These are phyloP conservation scores for Dicranocentrus wangi DNA, from an alignment of 2,888 invertebrate species.

Conservation along the genomic window DNA sequence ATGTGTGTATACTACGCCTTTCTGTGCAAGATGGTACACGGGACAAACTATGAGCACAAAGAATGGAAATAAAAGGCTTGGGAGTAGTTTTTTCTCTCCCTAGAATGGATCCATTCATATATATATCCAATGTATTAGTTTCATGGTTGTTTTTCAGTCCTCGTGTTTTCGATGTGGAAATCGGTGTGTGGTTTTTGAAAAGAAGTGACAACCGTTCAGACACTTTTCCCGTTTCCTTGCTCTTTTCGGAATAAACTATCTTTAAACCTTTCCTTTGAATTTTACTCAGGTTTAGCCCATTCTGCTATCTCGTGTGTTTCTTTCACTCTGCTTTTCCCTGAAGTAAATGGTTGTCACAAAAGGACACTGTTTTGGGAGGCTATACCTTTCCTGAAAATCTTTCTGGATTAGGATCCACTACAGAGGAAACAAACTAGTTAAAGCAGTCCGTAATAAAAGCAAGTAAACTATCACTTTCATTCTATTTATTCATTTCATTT, in stretches of 20 bases:
- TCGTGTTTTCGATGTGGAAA: conserved; percentile 22
- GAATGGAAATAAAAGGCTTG: too few species aligned
- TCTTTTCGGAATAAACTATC: neutral
- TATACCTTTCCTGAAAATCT: neutral
- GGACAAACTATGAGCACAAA: too few species aligned
- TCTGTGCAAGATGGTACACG: too few species aligned
- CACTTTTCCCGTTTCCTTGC: neutral
- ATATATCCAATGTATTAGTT: too few species aligned
- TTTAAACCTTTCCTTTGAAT: too few species aligned
- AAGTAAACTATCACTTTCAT: conserved; percentile 26
- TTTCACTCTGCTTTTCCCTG: too few species aligned
- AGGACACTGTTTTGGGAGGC: neutral
- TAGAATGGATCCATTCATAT: too few species aligned
- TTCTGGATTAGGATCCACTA: neutral
- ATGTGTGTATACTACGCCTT: too few species aligned
- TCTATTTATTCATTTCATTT: conserved; percentile 42
- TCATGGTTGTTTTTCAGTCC: too few species aligned
- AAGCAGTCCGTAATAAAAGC: conserved; percentile 16
- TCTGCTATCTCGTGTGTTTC: too few species aligned
- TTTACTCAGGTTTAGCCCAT: too few species aligned
- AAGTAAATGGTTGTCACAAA: neutral
- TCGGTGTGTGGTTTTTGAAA: conserved; percentile 15
- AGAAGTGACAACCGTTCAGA: conserved; percentile 4
- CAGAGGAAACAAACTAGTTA: conserved; percentile 1
- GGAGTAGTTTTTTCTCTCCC: too few species aligned